Evolutionary conservation across 2,888 invertebrate species (phyloP).

Genomic region (Sylvicola cinctus): DNA sequence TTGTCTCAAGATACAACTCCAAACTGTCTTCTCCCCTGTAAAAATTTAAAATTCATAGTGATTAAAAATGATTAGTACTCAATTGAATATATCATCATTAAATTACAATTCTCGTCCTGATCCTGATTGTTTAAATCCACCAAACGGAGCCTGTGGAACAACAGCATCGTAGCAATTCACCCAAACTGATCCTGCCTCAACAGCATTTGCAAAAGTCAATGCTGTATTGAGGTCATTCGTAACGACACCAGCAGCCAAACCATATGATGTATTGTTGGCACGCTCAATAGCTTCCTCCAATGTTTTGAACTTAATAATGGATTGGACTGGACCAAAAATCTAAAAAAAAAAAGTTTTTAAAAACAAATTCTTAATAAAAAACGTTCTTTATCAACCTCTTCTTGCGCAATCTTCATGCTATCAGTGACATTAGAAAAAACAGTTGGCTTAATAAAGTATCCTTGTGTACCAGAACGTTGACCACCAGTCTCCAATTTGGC

Average conservation of each 20-base stretch:
- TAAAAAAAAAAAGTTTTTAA: constrained; percentile 16
- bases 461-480: constrained; percentile 38
- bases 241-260: constrained; percentile 64
- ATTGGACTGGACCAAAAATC: constrained; percentile 85
- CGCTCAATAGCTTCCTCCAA: constrained; percentile 58
- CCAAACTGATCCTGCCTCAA: constrained; percentile 70
- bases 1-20: constrained; percentile 55
- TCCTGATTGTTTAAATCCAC: constrained; percentile 74
- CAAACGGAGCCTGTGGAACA: constrained; percentile 57
- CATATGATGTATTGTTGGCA: constrained; percentile 61
- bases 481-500: constrained; percentile 64
- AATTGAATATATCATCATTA: too few species aligned
- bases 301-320: constrained; percentile 60
- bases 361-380: constrained; percentile 1
- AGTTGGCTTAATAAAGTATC: constrained; percentile 59
- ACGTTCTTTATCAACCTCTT: too few species aligned
- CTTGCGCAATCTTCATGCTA: constrained; percentile 51
- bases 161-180: constrained; percentile 27
- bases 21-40: constrained; percentile 54
- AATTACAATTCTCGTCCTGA: constrained; percentile 61
- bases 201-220: constrained; percentile 46
- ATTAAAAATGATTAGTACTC: not conserved
- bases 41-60: constrained; percentile 4
- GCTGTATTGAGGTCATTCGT: constrained; percentile 63
- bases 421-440: constrained; percentile 58